Base-by-base conservation (phyloP, 1,140 invertebrate species). In the Subanguina moxae region DNA sequence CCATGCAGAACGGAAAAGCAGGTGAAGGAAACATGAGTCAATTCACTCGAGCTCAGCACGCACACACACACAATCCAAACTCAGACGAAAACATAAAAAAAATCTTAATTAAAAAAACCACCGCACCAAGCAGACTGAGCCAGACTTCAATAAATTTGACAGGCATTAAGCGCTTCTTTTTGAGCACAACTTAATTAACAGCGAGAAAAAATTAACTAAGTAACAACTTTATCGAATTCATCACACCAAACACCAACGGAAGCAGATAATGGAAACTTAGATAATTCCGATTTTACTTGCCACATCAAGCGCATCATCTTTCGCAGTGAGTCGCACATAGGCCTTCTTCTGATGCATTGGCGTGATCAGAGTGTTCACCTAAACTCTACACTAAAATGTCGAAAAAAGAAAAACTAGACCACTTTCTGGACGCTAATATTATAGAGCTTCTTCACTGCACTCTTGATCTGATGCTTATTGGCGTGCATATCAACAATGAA, bases 331-430 rank as follows among this genome's bases (percentile, higher is more conserved):
- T 83, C 93, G 87, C 58, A 99, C 94, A 83, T 97, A 99, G 19
- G 96, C 95, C 86, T 99, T 99, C 88, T 99, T 99, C 84, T 94
- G 92, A 62, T 94, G 94, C 85, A 97, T 93, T 63, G 95, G 94
- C 86, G 92, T 90, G 82, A 66, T 87, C 86, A 77, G 73, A 61
- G 82, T 71, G 71, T 79, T 78, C 61, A 79, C 76, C 74, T 80
- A 65, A 69, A 78, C 27, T 57, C 32, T 38, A 38, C 11, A 38
- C 32, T n/a, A n/a, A 38, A 11, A 38, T 5, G 3, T 38, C 11
- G 32, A 5, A 38, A 5, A 5, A 11, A 38, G 32, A 5, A 38
- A 11, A 38, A 38, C 11, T 11, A 11, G 9, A 25, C 15, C 46
- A 99, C 94, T 88, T 97, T 97, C 65, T 90, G 89, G 58, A 95